These are phyloP conservation scores for Passerina amoena DNA, from an alignment of 2,113 vertebrate genomes.

Conservation along the genomic window DNA sequence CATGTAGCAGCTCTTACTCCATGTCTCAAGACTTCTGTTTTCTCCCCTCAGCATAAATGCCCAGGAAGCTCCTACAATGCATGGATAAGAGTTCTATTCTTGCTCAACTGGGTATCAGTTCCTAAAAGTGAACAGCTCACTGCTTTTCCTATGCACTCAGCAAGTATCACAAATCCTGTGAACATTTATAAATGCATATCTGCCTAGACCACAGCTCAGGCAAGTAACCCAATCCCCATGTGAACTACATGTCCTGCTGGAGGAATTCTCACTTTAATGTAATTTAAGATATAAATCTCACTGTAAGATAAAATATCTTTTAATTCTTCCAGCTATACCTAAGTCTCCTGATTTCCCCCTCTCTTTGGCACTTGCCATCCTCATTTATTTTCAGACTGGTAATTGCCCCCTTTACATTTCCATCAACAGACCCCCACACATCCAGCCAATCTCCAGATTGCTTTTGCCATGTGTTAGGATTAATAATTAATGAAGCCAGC, in stretches of 20 bases:
- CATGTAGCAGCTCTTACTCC: neutral
- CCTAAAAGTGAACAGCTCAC: neutral
- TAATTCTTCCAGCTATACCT: neutral
- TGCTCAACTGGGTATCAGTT: neutral
- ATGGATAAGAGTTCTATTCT: neutral
- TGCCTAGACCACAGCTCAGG: neutral
- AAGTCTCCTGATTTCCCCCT: neutral
- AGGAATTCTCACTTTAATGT: neutral
- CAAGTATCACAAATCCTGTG: neutral
- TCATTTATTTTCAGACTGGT: conserved; percentile 16
- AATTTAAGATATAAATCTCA: neutral
- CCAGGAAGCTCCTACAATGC: neutral
- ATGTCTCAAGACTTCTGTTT: neutral
- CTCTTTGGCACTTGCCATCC: neutral
- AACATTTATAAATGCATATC: neutral
- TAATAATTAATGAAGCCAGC: conserved; percentile 56
- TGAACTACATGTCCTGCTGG: neutral
- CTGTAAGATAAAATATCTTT: neutral
- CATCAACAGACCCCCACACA: neutral
- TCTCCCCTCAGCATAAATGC: neutral
- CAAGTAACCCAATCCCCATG: conserved; percentile 11
- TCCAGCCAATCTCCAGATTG: neutral
- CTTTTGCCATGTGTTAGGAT: conserved; percentile 51
- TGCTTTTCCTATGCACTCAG: neutral
- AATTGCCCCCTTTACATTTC: conserved; percentile 14